Evolutionary conservation across 2,797 vertebrate species (phyloP), one percentile per base, ranked within the genome.

Genomic region (Tenualosa thibaudeaui): DNA sequence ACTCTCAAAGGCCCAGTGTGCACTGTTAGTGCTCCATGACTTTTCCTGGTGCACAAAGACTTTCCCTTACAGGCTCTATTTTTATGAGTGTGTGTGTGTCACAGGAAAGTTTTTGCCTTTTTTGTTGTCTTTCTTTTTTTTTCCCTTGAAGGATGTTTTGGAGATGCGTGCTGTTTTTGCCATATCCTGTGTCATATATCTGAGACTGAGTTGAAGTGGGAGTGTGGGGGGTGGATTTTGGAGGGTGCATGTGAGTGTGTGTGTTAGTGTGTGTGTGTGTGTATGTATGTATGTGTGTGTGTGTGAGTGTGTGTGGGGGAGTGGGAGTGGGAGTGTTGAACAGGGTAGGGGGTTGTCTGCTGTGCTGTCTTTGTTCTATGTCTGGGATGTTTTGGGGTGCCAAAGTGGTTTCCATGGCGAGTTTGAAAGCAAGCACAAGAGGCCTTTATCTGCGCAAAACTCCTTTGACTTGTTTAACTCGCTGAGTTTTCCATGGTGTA

Each of bases 331-430:
- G 88, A 81, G 86, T 37, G 31, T 15, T 40, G 31, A 40, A 71
- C 68, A 46, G 71, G 40, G 71, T 43, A 90, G 75, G 85, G 85
- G 92, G 93, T 90, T 91, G 92, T 93, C 92, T 94, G 91, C 93
- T 91, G 88, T 31, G 85, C 51, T 81, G 85, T 88, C 88, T 94
- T 95, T 95, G 93, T 95, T 91, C 91, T 88, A 87, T 90, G 93
- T 94, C 93, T 95, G 91, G 93, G 94, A 95, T 95, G 94, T 94
- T 96, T 94, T 65, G 85, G 92, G 85, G 88, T 71, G 91, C 87
- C 65, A 82, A 89, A 90, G 87, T 88, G 86, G 96, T 96, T 96
- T 92, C 95, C 93, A 96, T 96, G 95, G 96, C 90, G 91, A 94
- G 91, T 90, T 89, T 90, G 92, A 92, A 91, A 91, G 19, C 82